Base-by-base conservation (phyloP, 2,888 invertebrate species). In the Drosophila pegasa region DNA sequence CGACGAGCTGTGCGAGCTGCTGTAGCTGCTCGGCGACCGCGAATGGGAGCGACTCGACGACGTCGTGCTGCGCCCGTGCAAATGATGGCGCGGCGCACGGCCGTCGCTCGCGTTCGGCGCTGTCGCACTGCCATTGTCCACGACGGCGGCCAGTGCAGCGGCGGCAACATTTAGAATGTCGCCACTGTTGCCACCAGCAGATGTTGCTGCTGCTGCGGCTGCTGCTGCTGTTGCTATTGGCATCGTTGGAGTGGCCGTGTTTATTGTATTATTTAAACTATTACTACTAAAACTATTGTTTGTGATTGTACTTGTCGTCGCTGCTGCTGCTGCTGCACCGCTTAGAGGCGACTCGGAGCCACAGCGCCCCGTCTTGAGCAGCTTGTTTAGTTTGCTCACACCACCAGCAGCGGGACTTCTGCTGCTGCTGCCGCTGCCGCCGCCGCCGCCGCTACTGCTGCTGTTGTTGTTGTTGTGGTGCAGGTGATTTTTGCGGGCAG, bases 41-140 rank as follows among this genome's bases (percentile, higher is more conserved):
- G 94, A 93, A 88, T 93, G 93, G 71, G 94, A 94, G 84, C 94
- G 91, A 87, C 93, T 93, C 70, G 93, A 94, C 67, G 94, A 93
- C 61, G 93, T 93, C 80, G 93, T 93, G 87, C 92, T 92, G 35
- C 91, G 90, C 43, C 93, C 93, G 67, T 91, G 91, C 64, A 88
- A 71, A 77, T 89, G 79, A 73, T 87, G 85, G 47, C 87, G 87
- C 41, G 74, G 75, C 29, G 75, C 78, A 52, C 84, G 80, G 16
- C 77, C 65, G 82, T 76, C 74, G 75, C 80, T 80, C 77, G 9
- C 66, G 75, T 75, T 84, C 88, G 90, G 76, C 70, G 67, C 70
- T 65, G 61, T 68, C 80, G 76, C 79, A 55, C 9, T 69, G 16
- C 61, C 74, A 51, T 69, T 76, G 55, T 76, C 73, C 38, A 80